Evolutionary conservation across 2,113 vertebrate species (phyloP).

Genomic region (Apeltes quadracus): DNA sequence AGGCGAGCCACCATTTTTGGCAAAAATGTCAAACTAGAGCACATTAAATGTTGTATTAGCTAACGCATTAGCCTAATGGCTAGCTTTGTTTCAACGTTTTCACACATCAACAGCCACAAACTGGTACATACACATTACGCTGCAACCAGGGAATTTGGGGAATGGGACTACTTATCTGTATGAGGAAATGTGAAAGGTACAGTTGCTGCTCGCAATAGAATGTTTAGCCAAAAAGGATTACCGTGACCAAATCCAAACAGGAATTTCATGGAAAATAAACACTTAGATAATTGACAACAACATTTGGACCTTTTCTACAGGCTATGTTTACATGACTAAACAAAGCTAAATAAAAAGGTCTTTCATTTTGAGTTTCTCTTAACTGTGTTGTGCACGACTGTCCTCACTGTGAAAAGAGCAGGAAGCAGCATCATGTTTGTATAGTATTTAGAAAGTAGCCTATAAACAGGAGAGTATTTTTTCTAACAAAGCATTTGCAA

Average conservation of each 20-base stretch:
- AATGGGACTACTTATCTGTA: not conserved
- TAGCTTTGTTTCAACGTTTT: not conserved
- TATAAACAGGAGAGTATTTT: conserved; percentile 35
- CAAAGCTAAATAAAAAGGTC: conserved; percentile 21
- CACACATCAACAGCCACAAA: not conserved
- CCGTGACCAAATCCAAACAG: not conserved
- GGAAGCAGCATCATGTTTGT: not conserved
- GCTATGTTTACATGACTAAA: conserved; percentile 14
- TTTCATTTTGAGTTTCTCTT: conserved; percentile 15
- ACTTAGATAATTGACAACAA: conserved; percentile 1
- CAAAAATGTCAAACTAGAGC: not conserved
- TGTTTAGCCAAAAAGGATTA: not conserved
- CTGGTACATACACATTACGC: not conserved
- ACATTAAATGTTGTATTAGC: not conserved
- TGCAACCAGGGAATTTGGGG: not conserved
- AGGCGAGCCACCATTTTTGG: not conserved
- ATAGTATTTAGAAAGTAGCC: not conserved
- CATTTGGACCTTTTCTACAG: conserved; percentile 15
- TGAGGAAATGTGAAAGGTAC: not conserved
- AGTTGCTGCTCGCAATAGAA: not conserved
- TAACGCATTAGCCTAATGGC: not conserved
- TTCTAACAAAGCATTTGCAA: conserved; percentile 4
- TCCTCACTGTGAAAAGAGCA: not conserved
- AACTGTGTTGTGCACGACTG: not conserved
- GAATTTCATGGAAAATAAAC: not conserved